phyloP scores from a whole-genome alignment of 2,113 vertebrate species.

The Grallaria varia region DNA sequence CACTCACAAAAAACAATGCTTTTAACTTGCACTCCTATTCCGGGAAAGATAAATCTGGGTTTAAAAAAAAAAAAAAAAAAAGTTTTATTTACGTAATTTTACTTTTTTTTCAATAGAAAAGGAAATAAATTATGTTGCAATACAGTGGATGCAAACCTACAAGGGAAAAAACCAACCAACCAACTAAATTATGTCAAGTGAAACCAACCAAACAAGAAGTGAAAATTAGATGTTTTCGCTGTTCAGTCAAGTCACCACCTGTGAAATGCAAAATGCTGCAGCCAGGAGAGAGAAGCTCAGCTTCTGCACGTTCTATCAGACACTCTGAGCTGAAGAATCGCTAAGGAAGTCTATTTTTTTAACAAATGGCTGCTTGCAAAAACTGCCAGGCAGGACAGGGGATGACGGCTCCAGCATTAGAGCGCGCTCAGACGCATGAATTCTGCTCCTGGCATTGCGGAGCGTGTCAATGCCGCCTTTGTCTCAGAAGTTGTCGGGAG shows the following conservation, averaged over 20 bases:
- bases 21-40: not conserved
- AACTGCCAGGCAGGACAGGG: conserved; percentile 3
- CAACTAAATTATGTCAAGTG: conserved; percentile 2
- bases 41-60: not conserved
- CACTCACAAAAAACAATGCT: not conserved
- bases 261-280: conserved; percentile 35
- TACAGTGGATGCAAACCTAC: not conserved
- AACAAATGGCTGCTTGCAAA: conserved; percentile 35
- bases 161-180: not conserved
- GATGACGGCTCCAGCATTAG: not conserved
- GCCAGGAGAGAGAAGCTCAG: not conserved
- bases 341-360: conserved; percentile 15
- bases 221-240: conserved; percentile 20
- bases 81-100: not conserved
- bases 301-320: not conserved
- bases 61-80: not conserved
- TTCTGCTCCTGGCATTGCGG: conserved; percentile 8
- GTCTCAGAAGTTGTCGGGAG: not conserved
- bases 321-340: not conserved
- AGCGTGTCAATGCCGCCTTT: conserved; percentile 22
- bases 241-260: conserved; percentile 30
- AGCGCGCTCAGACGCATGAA: not conserved
- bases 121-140: not conserved
- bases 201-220: conserved; percentile 51
- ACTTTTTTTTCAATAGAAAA: not conserved